Evolutionary conservation across 2,888 invertebrate species (phyloP), one percentile per base, ranked within the genome.

Genomic region (Melinopterus prodromus): DNA sequence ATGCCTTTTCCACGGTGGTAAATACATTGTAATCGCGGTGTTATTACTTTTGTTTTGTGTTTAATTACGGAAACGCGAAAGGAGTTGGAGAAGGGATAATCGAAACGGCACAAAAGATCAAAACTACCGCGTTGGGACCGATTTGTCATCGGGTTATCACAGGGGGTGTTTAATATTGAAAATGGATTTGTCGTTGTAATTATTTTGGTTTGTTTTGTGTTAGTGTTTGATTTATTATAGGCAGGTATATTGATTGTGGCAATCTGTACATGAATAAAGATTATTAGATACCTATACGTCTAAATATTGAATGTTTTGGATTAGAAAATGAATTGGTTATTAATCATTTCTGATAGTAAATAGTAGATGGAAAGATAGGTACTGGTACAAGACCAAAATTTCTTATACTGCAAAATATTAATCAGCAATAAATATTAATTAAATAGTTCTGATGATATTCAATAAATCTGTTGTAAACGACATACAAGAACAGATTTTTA

Each of bases 1-100:
- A 37, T 74, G 74, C 74, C 35, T 74, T 74, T 74, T 74, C 74
- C 7, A 35, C 36, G 71, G 26, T 35, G 71, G 71, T 35, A 35
- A 6, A 53, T n/a, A 37, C 37, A 74, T 74, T 35, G 74, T 74
- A 36, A 74, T 74, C 74, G 74, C 36, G n/a, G 7, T n/a, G 74
- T 74, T 74, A 74, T 26, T 35, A 74, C 74, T 35, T 74, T 74
- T 36, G 36, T 74, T 74, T 74, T 36, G 37, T 35, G 74, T 16
- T 74, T 74, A 74, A 74, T 74, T 74, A 74, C 74, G 74, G 35
- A 37, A 74, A 12, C 9, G 53, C 9, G 12, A 7, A 53, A 53
- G 53, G 3, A 26, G 26, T 26, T 26, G 26, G 26, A 26, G 3
- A 26, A 26, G 53, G 12, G 53, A 53, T 53, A 53, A 53, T 53